These are phyloP conservation scores for Murina feae DNA, from an alignment of 2,113 vertebrate species.

Conservation along the genomic window DNA sequence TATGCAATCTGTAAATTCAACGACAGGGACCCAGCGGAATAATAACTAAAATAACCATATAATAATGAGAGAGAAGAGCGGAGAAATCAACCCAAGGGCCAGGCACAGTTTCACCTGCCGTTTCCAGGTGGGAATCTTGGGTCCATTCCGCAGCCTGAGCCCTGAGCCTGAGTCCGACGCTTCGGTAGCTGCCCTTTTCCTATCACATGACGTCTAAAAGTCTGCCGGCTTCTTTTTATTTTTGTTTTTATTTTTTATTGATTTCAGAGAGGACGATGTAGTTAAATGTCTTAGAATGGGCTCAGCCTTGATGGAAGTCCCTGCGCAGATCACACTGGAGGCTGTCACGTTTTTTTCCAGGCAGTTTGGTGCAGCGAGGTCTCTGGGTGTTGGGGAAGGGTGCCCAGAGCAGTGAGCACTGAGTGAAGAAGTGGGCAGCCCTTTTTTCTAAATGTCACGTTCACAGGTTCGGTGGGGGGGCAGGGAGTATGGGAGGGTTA, in stretches of 20 bases:
- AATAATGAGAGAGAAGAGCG: background rate
- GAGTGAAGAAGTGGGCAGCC: background rate
- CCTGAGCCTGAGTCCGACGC: background rate
- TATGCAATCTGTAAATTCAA: background rate
- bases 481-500: no score
- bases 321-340: background rate
- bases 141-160: background rate
- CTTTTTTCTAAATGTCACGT: background rate
- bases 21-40: background rate
- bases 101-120: background rate
- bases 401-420: background rate
- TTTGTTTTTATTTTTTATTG: no score
- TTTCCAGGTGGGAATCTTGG: rapidly evolving
- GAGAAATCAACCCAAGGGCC: background rate
- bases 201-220: background rate
- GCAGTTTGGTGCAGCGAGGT: background rate
- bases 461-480: background rate
- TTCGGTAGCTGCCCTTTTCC: background rate
- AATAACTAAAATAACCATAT: background rate
- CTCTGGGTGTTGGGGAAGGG: background rate
- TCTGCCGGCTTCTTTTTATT: no score
- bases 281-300: background rate
- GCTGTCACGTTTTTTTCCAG: background rate
- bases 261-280: background rate
- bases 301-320: background rate